Conservation (phyloP, 2,888 invertebrate genomes). For the Listrodromus nycthemerus region DNA sequence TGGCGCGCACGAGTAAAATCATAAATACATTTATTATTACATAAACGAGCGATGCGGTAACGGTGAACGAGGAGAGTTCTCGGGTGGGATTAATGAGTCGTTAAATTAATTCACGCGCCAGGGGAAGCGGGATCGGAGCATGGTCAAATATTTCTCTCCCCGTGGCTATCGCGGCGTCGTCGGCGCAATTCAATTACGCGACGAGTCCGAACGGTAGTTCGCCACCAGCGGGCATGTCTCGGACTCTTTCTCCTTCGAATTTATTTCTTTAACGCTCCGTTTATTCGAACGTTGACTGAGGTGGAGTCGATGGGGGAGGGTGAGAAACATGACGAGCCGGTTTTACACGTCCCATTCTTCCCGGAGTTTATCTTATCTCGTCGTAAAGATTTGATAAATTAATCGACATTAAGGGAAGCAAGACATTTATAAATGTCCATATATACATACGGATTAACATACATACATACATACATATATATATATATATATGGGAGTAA, state of each 20-base stretch:
- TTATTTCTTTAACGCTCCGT: conserved; percentile 29
- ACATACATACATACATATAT: too few relatives aligned
- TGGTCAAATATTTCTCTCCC: conserved; percentile 33
- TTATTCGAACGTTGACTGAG: not conserved
- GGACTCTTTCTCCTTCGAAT: conserved; percentile 10
- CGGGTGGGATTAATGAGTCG: conserved; percentile 53
- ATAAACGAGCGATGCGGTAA: conserved; percentile 10
- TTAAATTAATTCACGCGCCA: conserved; percentile 42
- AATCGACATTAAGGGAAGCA: conserved; percentile 79
- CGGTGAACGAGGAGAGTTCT: not conserved
- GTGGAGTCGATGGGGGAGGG: not conserved
- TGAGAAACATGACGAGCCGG: conserved; percentile 47
- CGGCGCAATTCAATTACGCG: conserved; percentile 58
- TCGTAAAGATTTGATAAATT: conserved; percentile 79
- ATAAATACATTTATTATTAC: conserved; percentile 38
- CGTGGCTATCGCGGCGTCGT: not conserved
- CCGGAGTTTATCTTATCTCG: conserved; percentile 62
- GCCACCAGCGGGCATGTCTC: conserved; percentile 47
- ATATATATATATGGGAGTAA: not conserved
- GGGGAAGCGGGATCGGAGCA: not conserved
- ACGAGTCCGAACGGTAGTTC: conserved; percentile 38
- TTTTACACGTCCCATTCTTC: conserved; percentile 49
- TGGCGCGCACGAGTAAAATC: conserved; percentile 14
- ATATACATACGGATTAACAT: not conserved
- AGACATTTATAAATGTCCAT: not conserved